These are phyloP conservation scores for Cherax quadricarinatus DNA, from an alignment of 1,140 invertebrate genomes.

Conservation along the genomic window DNA sequence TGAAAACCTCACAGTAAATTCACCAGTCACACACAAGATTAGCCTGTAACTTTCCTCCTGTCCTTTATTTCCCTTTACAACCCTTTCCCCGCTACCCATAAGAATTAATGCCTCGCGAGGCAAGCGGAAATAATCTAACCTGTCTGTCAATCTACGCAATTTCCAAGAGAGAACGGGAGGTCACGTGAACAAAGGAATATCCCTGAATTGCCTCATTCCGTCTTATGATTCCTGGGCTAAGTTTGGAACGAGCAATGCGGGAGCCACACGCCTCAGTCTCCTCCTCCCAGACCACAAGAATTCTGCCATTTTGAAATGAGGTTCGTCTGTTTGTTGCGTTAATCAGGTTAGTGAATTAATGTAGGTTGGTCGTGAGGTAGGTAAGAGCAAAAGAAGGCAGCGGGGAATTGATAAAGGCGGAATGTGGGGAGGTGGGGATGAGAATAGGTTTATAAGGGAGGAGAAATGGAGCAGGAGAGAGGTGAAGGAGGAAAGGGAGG, in stretches of 20 bases:
- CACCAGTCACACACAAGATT: too few relatives aligned
- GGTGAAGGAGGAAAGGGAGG: neutral
- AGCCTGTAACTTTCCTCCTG: too few relatives aligned
- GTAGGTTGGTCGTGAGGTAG: neutral
- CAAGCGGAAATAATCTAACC: too few relatives aligned
- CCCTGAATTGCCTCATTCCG: slow-evolving; percentile 20
- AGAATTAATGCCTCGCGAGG: too few relatives aligned
- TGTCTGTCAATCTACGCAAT: neutral
- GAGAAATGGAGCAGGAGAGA: neutral
- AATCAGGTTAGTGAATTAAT: slow-evolving; percentile 22
- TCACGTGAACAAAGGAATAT: neutral
- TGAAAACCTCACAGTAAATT: too few relatives aligned
- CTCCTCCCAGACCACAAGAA: slow-evolving; percentile 3
- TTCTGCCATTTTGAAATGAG: slow-evolving; percentile 31
- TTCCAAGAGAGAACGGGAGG: neutral
- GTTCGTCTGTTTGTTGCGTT: slow-evolving; percentile 26
- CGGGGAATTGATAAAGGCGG: neutral
- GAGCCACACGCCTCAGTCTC: neutral
- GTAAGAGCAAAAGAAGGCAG: neutral
- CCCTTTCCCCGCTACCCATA: too few relatives aligned
- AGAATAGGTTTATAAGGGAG: too few relatives aligned
- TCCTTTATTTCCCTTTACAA: too few relatives aligned
- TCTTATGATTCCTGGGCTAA: slow-evolving; percentile 35
- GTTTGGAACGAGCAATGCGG: slow-evolving; percentile 29
- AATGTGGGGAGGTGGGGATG: neutral